Conservation (phyloP, 2,888 invertebrate genomes). For the Lordiphosa fenestrarum region DNA sequence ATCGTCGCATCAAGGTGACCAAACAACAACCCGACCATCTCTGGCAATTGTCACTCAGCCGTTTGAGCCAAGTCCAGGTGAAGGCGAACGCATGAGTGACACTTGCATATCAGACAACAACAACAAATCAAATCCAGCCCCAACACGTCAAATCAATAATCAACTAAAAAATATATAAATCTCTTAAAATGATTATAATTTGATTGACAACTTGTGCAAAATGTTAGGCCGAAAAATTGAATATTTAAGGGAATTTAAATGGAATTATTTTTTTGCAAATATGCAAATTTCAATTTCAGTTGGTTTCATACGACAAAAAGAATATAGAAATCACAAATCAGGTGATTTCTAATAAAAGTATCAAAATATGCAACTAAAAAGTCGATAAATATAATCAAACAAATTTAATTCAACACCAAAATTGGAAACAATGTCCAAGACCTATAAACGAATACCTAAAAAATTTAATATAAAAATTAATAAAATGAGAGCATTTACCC, state of each 20-base stretch:
- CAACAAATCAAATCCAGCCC: conserved; percentile 18
- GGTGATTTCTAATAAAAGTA: too few species aligned
- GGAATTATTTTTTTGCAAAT: neutral
- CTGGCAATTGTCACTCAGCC: conserved; percentile 27
- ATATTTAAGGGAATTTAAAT: conserved; percentile 5
- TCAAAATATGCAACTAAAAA: too few species aligned
- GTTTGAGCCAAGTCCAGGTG: conserved; percentile 13
- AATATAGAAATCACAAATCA: too few species aligned
- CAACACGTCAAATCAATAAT: conserved; percentile 27
- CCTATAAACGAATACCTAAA: neutral
- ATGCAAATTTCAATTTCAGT: conserved; percentile 3
- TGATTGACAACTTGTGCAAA: conserved; percentile 24
- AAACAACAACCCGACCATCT: conserved; percentile 1
- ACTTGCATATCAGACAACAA: conserved; percentile 42
- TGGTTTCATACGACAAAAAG: too few species aligned
- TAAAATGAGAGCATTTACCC: neutral
- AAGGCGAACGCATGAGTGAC: conserved; percentile 39
- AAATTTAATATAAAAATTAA: neutral
- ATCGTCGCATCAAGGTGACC: conserved; percentile 39
- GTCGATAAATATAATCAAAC: neutral
- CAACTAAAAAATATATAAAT: conserved; percentile 8
- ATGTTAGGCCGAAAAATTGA: conserved; percentile 11
- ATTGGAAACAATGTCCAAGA: neutral
- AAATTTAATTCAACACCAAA: too few species aligned
- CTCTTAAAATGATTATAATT: conserved; percentile 8